Evolutionary conservation across 2,113 vertebrate species (phyloP).

Genomic region (Bucco capensis): DNA sequence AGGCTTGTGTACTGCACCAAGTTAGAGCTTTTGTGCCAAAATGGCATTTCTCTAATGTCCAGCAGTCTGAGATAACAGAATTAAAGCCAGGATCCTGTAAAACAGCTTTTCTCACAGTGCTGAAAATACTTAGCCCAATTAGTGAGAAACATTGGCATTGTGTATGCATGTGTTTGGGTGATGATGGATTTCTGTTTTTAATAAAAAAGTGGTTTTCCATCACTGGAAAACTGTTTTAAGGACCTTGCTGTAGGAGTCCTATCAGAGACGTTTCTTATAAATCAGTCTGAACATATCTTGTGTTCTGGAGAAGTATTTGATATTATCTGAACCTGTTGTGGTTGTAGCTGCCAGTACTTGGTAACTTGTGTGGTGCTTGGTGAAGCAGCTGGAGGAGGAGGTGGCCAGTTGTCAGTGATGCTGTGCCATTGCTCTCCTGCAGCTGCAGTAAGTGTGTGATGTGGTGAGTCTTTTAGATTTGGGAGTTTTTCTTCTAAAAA

Average conservation of each 20-base stretch:
- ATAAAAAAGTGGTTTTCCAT: background rate
- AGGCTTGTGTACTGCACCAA: background rate
- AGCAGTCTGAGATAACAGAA: background rate
- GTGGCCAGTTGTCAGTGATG: rapidly evolving
- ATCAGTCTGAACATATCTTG: background rate
- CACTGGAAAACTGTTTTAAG: background rate
- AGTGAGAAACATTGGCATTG: background rate
- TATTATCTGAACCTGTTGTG: background rate
- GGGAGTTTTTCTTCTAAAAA: background rate
- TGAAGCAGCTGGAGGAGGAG: background rate
- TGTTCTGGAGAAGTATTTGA: background rate
- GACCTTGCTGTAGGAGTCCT: background rate
- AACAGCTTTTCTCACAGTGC: background rate
- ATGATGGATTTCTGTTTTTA: background rate
- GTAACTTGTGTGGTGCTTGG: background rate
- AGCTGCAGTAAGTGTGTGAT: background rate
- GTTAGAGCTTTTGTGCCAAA: background rate
- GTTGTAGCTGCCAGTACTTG: background rate
- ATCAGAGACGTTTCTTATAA: background rate
- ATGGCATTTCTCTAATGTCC: background rate
- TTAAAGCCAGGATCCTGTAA: background rate
- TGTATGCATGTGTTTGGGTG: background rate
- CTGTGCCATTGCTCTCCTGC: rapidly evolving
- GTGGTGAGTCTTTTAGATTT: background rate
- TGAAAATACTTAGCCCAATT: background rate